Conservation (phyloP, 2,888 invertebrate species). For the Drosophila stalkeri region DNA sequence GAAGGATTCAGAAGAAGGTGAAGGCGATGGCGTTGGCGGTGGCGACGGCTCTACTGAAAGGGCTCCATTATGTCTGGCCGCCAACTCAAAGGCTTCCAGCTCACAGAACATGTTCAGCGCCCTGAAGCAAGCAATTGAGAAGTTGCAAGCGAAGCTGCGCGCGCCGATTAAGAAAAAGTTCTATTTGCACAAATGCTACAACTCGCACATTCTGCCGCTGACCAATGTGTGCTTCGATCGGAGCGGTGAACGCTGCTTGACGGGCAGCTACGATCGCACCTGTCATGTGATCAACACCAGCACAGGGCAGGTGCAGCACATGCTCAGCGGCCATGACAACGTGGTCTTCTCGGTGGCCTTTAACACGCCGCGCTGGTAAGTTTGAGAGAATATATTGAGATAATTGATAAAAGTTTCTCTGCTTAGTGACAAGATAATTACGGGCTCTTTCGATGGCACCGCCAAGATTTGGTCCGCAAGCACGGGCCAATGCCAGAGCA, state of each 20-base stretch:
- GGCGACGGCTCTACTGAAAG: neutral
- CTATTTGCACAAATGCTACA: constrained; percentile 88
- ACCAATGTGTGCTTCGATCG: constrained; percentile 91
- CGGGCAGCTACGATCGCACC: constrained; percentile 94
- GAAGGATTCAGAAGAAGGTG: constrained; percentile 25
- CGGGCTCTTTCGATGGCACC: constrained; percentile 93
- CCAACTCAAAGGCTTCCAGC: constrained; percentile 42
- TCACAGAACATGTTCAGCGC: constrained; percentile 84
- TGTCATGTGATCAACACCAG: constrained; percentile 93
- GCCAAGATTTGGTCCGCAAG: constrained; percentile 90
- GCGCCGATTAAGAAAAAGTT: constrained; percentile 88
- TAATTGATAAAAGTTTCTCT: neutral
- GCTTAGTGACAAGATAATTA: constrained; percentile 89
- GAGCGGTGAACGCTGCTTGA: constrained; percentile 90
- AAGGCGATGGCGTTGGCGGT: neutral
- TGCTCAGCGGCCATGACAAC: constrained; percentile 91
- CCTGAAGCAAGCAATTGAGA: constrained; percentile 87
- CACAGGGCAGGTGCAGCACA: constrained; percentile 88
- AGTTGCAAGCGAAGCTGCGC: constrained; percentile 88
- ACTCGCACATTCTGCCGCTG: constrained; percentile 89
- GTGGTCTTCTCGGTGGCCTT: constrained; percentile 93
- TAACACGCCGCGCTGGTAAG: constrained; percentile 91
- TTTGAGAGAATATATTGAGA: neutral
- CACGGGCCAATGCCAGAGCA: constrained; percentile 88
- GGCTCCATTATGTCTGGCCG: constrained; percentile 17